Percentiles rank a stretch among this genome's conserved stretches.
phyloP scores from a whole-genome alignment of 2,888 invertebrate species.

The Mythimna pallens region DNA sequence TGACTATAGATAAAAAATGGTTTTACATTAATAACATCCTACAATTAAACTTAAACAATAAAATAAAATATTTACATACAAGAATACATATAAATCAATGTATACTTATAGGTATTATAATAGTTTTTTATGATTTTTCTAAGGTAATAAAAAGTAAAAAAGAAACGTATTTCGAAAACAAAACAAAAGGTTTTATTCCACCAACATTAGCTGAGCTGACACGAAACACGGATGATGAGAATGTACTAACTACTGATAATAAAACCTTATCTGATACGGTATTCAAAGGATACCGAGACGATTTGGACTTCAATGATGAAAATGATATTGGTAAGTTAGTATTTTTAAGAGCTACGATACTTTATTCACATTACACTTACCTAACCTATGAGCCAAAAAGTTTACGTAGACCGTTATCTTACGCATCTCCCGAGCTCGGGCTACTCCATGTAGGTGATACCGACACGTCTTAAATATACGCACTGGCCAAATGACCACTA shows the following conservation, averaged over 20 bases:
- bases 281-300: constrained; percentile 93
- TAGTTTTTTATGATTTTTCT: constrained; percentile 11
- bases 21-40: background rate
- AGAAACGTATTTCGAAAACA: constrained; percentile 88
- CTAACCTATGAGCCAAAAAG: no score
- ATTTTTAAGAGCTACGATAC: background rate
- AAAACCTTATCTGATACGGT: constrained; percentile 86
- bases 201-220: constrained; percentile 81
- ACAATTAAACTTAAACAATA: background rate
- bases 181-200: constrained; percentile 84
- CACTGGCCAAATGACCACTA: no score
- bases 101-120: no score
- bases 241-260: constrained; percentile 74
- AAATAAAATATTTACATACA: background rate
- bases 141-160: constrained; percentile 92
- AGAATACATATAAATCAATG: background rate
- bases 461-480: no score
- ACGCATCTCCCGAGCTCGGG: no score
- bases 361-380: no score
- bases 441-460: no score
- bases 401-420: no score
- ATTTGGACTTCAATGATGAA: constrained; percentile 95
- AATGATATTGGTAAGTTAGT: constrained; percentile 92
- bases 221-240: constrained; percentile 76
- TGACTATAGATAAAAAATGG: background rate